A percentile compares a stretch with the other conserved stretches of the same genome.
These are phyloP conservation scores for Branchinecta sandiegonensis DNA, from an alignment of 2,888 invertebrate genomes.

Conservation along the genomic window DNA sequence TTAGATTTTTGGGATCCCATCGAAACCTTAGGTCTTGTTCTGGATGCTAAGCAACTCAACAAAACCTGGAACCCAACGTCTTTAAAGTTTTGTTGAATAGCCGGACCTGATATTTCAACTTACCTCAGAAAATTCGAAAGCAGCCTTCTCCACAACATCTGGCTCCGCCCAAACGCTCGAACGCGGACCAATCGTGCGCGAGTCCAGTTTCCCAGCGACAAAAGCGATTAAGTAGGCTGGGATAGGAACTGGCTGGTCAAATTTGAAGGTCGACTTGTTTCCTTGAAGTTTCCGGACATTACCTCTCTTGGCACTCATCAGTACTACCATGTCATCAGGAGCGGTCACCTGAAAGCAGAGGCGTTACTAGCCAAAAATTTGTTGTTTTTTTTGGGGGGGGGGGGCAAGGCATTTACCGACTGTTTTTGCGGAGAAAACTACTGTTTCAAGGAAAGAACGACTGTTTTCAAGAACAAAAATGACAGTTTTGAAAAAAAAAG, in stretches of 20 bases:
- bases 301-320: constrained; percentile 70
- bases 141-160: constrained; percentile 62
- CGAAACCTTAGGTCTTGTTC: no score
- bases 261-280: constrained; percentile 41
- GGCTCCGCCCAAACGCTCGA: constrained; percentile 81
- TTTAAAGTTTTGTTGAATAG: no score
- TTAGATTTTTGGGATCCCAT: no score
- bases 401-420: no score
- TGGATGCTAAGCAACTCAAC: no score
- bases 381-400: no score
- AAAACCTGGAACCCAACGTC: no score
- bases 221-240: constrained; percentile 75
- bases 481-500: no score
- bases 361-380: no score
- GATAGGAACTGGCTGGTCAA: constrained; percentile 63
- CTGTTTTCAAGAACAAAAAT: no score
- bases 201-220: constrained; percentile 66
- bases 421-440: no score
- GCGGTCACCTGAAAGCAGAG: constrained; percentile 52
- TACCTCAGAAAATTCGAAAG: constrained; percentile 59
- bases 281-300: constrained; percentile 35
- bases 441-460: no score
- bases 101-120: background rate
- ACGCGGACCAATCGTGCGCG: constrained; percentile 57
- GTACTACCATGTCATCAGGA: constrained; percentile 54